Conservation (phyloP, 1,140 invertebrate species). For the Leguminivora glycinivorella region DNA sequence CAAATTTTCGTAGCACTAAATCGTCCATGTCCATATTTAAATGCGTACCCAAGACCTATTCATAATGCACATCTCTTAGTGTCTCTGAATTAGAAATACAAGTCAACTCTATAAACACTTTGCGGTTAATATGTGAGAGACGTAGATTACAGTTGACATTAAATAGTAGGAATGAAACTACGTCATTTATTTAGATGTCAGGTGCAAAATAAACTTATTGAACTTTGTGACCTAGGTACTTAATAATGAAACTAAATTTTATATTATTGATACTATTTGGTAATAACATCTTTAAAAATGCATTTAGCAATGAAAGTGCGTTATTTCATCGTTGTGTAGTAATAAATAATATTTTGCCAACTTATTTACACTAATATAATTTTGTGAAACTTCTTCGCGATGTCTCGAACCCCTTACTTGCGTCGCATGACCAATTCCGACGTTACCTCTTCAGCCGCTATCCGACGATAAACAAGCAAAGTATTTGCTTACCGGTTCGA, state of each 20-base stretch:
- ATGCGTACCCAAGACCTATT: neutral
- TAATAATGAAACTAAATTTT: neutral
- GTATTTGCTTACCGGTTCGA: too few relatives aligned
- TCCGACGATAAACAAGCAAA: too few relatives aligned
- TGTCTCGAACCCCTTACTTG: neutral
- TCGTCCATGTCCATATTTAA: neutral
- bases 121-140: neutral
- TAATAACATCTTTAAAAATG: too few relatives aligned
- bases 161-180: neutral
- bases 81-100: neutral
- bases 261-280: too few relatives aligned
- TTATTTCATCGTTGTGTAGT: too few relatives aligned
- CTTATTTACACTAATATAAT: neutral
- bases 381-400: neutral
- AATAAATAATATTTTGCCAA: neutral
- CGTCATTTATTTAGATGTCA: neutral
- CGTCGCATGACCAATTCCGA: too few relatives aligned
- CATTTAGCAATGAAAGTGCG: too few relatives aligned
- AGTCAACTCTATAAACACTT: slow-evolving; percentile 1
- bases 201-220: neutral
- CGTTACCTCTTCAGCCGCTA: too few relatives aligned
- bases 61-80: neutral
- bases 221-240: too few relatives aligned
- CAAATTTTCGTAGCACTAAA: neutral
- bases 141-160: neutral